A percentile compares a stretch with the other conserved stretches of the same genome.
phyloP scores from a whole-genome alignment of 2,888 invertebrate genomes.

The Drosophila infuscata region DNA sequence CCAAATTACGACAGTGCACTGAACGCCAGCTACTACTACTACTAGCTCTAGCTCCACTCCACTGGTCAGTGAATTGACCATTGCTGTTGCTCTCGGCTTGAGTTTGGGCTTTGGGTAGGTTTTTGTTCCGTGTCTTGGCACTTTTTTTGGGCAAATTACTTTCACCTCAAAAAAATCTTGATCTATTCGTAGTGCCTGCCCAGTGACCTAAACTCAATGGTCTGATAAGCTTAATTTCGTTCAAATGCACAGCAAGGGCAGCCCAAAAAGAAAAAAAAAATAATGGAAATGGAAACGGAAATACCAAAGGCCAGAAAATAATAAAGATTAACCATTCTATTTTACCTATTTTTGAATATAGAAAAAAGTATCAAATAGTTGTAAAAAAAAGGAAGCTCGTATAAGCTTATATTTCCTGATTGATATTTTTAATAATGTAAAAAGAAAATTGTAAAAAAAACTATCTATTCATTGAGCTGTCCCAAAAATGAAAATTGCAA shows the following conservation, averaged over 20 bases:
- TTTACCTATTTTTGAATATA: conserved; percentile 3
- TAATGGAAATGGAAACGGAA: conserved; percentile 4
- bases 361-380: not conserved
- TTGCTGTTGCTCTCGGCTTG: conserved; percentile 16
- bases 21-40: conserved; percentile 41
- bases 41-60: conserved; percentile 43
- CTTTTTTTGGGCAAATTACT: conserved; percentile 64
- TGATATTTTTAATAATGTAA: not conserved
- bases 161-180: conserved; percentile 60
- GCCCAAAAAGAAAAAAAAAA: conserved; percentile 21
- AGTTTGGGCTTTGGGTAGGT: conserved; percentile 3
- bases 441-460: not conserved
- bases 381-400: not conserved
- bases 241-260: conserved; percentile 53
- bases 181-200: conserved; percentile 53
- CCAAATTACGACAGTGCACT: conserved; percentile 75
- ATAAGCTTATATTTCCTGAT: not conserved
- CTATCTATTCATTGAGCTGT: no score
- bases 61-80: conserved; percentile 47
- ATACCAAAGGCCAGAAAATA: conserved; percentile 5
- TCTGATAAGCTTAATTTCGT: conserved; percentile 72
- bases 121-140: conserved; percentile 13
- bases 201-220: conserved; percentile 81
- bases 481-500: no score
- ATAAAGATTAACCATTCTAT: conserved; percentile 26